Percentiles rank a stretch among this genome's conserved stretches.
Evolutionary conservation across 2,113 vertebrate genomes (phyloP).

Genomic region (Mellivora capensis): DNA sequence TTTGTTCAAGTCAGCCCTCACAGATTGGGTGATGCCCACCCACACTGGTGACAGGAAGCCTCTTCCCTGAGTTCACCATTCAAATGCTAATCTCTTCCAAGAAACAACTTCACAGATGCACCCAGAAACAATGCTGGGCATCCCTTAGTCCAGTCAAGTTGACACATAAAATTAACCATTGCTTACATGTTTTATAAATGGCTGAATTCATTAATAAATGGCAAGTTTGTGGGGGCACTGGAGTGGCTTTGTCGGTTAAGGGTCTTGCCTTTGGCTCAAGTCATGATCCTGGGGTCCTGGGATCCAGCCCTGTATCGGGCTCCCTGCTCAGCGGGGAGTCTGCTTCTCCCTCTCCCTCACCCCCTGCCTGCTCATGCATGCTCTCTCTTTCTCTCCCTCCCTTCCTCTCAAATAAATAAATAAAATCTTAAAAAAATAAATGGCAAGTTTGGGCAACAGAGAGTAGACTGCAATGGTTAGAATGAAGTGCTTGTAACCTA

Average conservation of each 20-base stretch:
- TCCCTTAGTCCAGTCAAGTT: not conserved
- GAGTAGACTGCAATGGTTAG: not conserved
- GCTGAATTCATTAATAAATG: not conserved
- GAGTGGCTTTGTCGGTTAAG: not conserved
- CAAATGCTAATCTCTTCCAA: not conserved
- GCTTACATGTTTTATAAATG: not conserved
- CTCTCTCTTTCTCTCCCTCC: not conserved
- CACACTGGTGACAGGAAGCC: not conserved
- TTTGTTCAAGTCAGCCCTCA: not conserved
- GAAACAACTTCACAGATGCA: not conserved
- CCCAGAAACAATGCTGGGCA: not conserved
- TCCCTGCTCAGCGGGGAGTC: not conserved
- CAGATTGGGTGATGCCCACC: not conserved
- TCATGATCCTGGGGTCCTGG: not conserved
- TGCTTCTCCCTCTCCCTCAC: not conserved
- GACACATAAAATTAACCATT: not conserved
- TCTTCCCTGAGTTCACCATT: not conserved
- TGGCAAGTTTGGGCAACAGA: not conserved
- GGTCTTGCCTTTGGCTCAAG: not conserved
- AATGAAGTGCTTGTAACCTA: not conserved
- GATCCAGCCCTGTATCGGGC: not conserved
- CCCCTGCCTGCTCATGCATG: not conserved
- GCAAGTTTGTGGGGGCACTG: not conserved
- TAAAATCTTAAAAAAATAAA: not conserved
- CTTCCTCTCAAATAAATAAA: not conserved